These are phyloP conservation scores for Azemiops feae DNA, from an alignment of 2,113 vertebrate genomes.

Conservation along the genomic window DNA sequence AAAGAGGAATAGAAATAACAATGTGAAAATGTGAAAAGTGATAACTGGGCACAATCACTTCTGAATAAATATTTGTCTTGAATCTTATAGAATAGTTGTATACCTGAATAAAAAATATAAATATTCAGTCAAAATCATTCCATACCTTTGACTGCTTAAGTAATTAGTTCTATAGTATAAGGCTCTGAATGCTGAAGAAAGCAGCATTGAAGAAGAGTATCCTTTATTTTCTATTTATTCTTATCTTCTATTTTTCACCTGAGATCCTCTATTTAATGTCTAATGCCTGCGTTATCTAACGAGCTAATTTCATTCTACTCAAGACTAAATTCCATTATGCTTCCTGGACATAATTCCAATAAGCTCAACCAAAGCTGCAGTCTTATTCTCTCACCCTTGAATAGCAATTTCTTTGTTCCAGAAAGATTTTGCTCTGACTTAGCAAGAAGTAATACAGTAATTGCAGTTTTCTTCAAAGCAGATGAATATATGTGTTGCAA, in stretches of 20 bases:
- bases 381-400: neutral
- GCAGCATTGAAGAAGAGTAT: neutral
- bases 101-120: neutral
- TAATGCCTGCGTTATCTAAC: neutral
- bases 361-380: neutral
- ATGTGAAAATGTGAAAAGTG: neutral
- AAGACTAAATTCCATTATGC: neutral
- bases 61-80: neutral
- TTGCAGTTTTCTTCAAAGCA: neutral
- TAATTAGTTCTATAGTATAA: neutral
- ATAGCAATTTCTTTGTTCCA: neutral
- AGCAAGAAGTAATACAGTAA: neutral
- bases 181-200: neutral
- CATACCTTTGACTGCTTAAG: neutral
- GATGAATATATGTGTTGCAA: constrained; percentile 13
- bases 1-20: neutral
- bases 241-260: neutral
- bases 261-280: neutral
- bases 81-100: neutral
- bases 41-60: neutral
- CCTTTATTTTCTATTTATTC: neutral
- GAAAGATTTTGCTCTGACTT: neutral
- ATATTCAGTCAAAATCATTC: neutral
- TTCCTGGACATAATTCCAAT: neutral
- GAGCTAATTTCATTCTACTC: neutral